Evolutionary conservation across 2,113 vertebrate genomes (phyloP).

Genomic region (Menidia beryllina): DNA sequence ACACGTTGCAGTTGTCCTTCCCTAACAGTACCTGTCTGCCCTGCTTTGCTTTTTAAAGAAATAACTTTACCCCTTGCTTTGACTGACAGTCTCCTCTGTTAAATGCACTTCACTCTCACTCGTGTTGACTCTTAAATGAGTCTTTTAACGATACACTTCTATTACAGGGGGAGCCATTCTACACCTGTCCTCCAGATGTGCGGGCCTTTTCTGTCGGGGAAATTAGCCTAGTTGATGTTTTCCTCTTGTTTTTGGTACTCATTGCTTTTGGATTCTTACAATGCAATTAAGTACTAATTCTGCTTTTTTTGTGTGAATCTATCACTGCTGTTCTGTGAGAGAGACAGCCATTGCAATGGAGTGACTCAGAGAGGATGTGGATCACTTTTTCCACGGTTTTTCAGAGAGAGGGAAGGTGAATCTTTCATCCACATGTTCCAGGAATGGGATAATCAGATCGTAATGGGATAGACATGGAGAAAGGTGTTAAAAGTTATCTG

Average conservation of each 20-base stretch:
- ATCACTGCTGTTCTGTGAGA: background rate
- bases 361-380: background rate
- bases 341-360: background rate
- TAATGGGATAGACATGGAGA: constrained; percentile 37
- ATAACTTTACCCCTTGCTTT: constrained; percentile 28
- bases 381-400: background rate
- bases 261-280: constrained; percentile 13
- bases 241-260: constrained; percentile 37
- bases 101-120: constrained; percentile 43
- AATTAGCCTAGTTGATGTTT: constrained; percentile 45
- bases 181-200: constrained; percentile 80
- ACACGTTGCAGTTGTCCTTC: constrained; percentile 69
- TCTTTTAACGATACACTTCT: constrained; percentile 65
- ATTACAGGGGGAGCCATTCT: constrained; percentile 45
- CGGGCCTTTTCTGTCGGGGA: constrained; percentile 49
- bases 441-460: constrained; percentile 43
- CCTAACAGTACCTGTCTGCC: constrained; percentile 55
- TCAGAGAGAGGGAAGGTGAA: background rate
- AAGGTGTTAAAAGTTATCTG: constrained; percentile 52
- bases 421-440: constrained; percentile 23
- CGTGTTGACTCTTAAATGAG: constrained; percentile 54
- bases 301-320: constrained; percentile 6
- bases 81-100: constrained; percentile 3
- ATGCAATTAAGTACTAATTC: background rate
- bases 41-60: constrained; percentile 38